phyloP scores from a whole-genome alignment of 2,113 vertebrate species.

The Nettapus auritus region DNA sequence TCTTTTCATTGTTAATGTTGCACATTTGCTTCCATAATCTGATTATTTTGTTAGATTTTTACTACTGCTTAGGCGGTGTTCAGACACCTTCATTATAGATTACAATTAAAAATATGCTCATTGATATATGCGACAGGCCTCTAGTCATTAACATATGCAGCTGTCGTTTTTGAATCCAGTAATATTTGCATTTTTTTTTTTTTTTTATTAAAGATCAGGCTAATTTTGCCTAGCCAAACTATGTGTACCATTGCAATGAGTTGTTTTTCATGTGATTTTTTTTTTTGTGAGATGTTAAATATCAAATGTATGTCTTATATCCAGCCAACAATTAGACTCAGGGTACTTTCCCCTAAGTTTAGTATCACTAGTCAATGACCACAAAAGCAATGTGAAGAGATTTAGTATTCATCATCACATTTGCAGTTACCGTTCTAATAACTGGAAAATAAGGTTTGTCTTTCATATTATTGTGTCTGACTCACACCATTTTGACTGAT shows the following conservation, averaged over 20 bases:
- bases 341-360: neutral
- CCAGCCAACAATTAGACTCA: neutral
- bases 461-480: slow-evolving; percentile 32
- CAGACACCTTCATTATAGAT: neutral
- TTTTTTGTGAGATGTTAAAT: neutral
- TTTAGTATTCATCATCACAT: neutral
- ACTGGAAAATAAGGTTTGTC: slow-evolving; percentile 9
- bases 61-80: neutral
- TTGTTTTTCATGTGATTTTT: neutral
- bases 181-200: neutral
- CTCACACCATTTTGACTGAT: slow-evolving; percentile 40
- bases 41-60: neutral
- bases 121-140: neutral
- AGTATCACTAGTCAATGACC: neutral
- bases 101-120: neutral
- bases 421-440: neutral
- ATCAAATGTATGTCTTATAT: neutral
- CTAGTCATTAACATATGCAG: neutral
- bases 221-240: neutral
- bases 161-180: neutral
- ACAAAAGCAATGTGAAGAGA: neutral
- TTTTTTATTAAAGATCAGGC: neutral
- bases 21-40: neutral
- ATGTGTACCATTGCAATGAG: neutral
- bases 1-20: neutral